Conservation (phyloP, 2,113 vertebrate species). For the Pterocles orientalis region DNA sequence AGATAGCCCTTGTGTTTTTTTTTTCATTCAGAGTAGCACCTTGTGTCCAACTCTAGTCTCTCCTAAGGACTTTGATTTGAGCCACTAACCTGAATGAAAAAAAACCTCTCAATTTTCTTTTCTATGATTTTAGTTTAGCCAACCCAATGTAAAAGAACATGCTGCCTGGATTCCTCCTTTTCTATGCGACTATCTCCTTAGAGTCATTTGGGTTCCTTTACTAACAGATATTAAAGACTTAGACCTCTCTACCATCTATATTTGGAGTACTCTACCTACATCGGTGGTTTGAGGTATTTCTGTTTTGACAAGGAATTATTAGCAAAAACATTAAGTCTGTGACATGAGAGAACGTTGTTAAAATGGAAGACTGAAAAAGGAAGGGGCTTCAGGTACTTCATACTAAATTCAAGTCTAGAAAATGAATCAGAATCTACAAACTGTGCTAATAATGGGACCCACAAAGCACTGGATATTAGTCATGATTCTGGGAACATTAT, state of each 20-base stretch:
- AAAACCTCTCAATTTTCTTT: rapidly evolving
- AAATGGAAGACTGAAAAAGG: neutral
- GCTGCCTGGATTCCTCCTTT: neutral
- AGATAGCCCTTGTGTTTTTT: neutral
- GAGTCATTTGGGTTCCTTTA: neutral
- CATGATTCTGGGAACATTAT: neutral
- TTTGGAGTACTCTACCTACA: neutral
- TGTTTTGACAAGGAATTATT: neutral
- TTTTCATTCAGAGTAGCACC: neutral
- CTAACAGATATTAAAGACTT: neutral
- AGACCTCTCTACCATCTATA: neutral
- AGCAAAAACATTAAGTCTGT: neutral
- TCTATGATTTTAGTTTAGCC: neutral
- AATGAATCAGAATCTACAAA: neutral
- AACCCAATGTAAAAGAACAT: neutral
- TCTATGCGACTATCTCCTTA: neutral
- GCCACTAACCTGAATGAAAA: neutral
- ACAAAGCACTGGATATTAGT: neutral
- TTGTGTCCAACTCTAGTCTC: neutral
- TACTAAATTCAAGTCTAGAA: neutral
- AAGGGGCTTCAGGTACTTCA: neutral
- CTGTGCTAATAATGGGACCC: neutral
- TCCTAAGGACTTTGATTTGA: neutral
- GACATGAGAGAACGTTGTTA: neutral
- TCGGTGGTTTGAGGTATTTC: neutral